Evolutionary conservation across 2,888 invertebrate genomes (phyloP), one percentile per base, ranked within the genome.

Genomic region (Rhyacophila evoluta): DNA sequence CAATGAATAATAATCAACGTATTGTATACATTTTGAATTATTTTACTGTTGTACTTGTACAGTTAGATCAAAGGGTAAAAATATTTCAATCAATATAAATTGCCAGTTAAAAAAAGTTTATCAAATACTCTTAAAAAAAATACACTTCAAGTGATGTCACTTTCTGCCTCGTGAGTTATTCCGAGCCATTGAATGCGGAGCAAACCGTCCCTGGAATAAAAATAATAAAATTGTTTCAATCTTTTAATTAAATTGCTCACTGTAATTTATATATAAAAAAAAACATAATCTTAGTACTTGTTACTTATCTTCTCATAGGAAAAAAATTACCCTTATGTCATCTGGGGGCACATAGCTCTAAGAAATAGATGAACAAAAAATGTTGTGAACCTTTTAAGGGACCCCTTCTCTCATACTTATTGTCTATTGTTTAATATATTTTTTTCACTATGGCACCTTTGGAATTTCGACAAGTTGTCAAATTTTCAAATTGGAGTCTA

Each of bases 121-220:
- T n/a, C n/a, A n/a, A n/a, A n/a, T n/a, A n/a, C n/a, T n/a, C n/a
- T n/a, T n/a, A n/a, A n/a, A n/a, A 33, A 33, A 41, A 55, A 25
- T 55, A 55, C 55, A 55, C 19, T 55, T 55, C 55, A 55, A 75
- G 67, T 68, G 68, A n/a, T 68, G 10, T 11, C 74, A 28, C 36
- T 39, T 79, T 41, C 41, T 67, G 39, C 55, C 69, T 28, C 33
- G 71, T 68, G 77, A 77, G 33, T 74, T 71, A 74, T 75, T 82
- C 82, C 82, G 82, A 82, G 82, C 82, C 82, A 81, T 74, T 81
- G 82, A 73, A 82, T 80, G 75, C 73, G 79, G 79, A 82, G 79
- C 77, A 36, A 72, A 78, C 81, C 82, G 82, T 82, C 82, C 82
- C 78, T 78, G 72, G 68, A 75, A 41, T 75, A 79, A 77, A 72